phyloP scores from a whole-genome alignment of 2,113 vertebrate genomes.

The Anhinga rufa region DNA sequence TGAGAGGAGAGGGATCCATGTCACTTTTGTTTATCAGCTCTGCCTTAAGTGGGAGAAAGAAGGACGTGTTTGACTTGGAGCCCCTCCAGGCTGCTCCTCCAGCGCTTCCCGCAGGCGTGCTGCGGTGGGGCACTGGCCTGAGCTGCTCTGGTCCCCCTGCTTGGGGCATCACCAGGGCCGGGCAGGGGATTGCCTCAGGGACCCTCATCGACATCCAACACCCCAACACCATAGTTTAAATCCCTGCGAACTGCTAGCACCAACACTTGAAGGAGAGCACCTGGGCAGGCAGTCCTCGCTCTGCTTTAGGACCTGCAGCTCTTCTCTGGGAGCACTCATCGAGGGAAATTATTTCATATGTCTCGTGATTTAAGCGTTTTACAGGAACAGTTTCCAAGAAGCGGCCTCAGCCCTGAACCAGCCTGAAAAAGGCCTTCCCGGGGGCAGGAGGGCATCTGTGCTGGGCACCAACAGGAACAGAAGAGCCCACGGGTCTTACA shows the following conservation, averaged over 20 bases:
- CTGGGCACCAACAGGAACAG: background rate
- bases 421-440: background rate
- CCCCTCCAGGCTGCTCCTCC: background rate
- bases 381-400: background rate
- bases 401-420: background rate
- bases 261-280: background rate
- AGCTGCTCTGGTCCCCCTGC: background rate
- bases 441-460: too few relatives aligned
- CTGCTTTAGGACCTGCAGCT: background rate
- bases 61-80: rapidly evolving
- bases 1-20: background rate
- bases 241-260: background rate
- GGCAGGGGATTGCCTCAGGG: background rate
- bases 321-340: background rate
- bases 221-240: rapidly evolving
- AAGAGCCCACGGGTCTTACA: background rate
- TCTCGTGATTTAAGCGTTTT: background rate
- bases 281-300: too few relatives aligned
- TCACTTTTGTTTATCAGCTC: background rate
- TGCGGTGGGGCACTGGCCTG: rapidly evolving
- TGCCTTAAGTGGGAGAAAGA: background rate
- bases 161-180: rapidly evolving
- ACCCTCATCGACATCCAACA: background rate
- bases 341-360: background rate
- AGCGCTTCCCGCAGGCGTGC: background rate